Percentiles rank a stretch among this genome's conserved stretches.
Conservation (phyloP, 2,888 invertebrate genomes). For the Callosobruchus maculatus region DNA sequence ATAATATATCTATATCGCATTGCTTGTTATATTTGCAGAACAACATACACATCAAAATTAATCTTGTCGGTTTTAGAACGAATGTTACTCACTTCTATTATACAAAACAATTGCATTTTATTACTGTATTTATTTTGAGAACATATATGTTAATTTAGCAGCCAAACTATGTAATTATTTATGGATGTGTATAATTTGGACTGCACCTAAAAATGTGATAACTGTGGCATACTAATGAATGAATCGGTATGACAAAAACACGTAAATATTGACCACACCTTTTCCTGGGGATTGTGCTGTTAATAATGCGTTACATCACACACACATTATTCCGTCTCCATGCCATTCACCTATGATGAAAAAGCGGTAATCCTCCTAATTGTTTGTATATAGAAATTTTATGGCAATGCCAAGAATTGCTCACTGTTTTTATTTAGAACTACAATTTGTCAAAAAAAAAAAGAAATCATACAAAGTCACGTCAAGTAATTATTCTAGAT, state of each 20-base stretch:
- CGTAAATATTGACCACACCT: constrained; percentile 7
- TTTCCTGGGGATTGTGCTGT: constrained; percentile 4
- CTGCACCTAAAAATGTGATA: neutral
- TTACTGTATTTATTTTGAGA: too few relatives aligned
- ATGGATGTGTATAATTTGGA: neutral
- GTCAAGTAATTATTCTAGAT: too few relatives aligned
- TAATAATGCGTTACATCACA: neutral
- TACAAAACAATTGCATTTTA: too few relatives aligned
- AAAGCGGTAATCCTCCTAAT: neutral
- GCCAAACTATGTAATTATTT: too few relatives aligned
- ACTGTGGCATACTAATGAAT: neutral
- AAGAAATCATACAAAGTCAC: neutral
- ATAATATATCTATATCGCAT: too few relatives aligned
- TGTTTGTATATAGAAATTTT: neutral
- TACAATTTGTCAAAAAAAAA: neutral
- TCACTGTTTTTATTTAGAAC: neutral
- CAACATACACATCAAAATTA: too few relatives aligned
- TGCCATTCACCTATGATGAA: neutral
- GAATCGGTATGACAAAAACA: neutral
- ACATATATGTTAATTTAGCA: too few relatives aligned
- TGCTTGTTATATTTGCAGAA: too few relatives aligned
- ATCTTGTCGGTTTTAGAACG: too few relatives aligned
- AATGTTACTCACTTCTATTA: too few relatives aligned
- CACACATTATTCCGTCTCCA: neutral
- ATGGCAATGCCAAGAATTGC: neutral